A percentile compares a stretch with the other conserved stretches of the same genome.
Conservation (phyloP, 2,888 invertebrate species). For the Trachelus stipa region DNA sequence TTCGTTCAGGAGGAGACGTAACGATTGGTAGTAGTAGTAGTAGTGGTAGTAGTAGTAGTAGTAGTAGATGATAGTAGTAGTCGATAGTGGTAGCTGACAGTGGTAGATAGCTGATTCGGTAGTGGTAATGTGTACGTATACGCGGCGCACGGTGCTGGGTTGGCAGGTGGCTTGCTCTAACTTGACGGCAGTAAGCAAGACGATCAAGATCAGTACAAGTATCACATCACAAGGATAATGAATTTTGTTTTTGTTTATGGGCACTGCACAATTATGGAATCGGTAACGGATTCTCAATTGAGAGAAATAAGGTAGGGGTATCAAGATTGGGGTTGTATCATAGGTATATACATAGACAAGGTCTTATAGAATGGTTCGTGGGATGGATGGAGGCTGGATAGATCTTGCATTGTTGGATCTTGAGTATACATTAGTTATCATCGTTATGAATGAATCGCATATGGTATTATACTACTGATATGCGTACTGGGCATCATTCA, state of each 20-base stretch:
- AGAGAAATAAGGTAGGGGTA: neutral
- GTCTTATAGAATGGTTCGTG: neutral
- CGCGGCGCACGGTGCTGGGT: slow-evolving; percentile 64
- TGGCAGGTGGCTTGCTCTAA: slow-evolving; percentile 64
- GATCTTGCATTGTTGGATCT: neutral
- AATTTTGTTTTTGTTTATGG: slow-evolving; percentile 10
- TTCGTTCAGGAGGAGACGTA: slow-evolving; percentile 62
- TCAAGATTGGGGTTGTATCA: neutral
- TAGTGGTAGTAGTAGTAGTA: slow-evolving; percentile 43
- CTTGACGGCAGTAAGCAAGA: slow-evolving; percentile 62
- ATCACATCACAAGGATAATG: slow-evolving; percentile 24
- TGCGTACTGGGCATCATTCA: neutral
- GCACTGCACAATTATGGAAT: neutral
- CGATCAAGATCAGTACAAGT: slow-evolving; percentile 48
- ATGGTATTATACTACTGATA: neutral
- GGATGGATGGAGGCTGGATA: neutral
- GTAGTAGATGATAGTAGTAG: slow-evolving; percentile 53
- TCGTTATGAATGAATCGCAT: neutral
- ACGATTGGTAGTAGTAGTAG: slow-evolving; percentile 61
- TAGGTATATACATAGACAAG: neutral
- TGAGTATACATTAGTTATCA: neutral
- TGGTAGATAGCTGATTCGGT: slow-evolving; percentile 63
- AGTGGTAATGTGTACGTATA: slow-evolving; percentile 64
- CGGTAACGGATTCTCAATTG: neutral
- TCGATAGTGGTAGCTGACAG: slow-evolving; percentile 43